Percentiles rank a stretch among this genome's conserved stretches.
phyloP scores from a whole-genome alignment of 2,888 invertebrate genomes.

The Anoplius nigerrimus region DNA sequence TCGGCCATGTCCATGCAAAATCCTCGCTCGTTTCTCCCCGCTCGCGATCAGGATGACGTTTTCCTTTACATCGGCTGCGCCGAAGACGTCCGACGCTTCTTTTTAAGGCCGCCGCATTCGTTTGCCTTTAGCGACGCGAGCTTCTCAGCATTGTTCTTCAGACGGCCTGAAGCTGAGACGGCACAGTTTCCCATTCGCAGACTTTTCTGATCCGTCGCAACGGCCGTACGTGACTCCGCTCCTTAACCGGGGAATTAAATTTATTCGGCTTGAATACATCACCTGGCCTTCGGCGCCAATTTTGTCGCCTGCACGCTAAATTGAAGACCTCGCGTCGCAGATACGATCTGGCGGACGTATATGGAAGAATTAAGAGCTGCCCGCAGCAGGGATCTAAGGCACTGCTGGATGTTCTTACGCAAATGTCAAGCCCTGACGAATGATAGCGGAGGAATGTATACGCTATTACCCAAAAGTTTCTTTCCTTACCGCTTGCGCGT shows the following conservation, averaged over 20 bases:
- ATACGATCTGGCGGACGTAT: too few relatives aligned
- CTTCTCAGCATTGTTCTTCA: conserved; percentile 45
- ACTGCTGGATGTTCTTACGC: too few relatives aligned
- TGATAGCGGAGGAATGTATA: too few relatives aligned
- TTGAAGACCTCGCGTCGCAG: too few relatives aligned
- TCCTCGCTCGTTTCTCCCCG: conserved; percentile 18
- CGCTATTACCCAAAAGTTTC: too few relatives aligned
- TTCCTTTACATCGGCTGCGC: conserved; percentile 16
- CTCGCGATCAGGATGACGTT: conserved; percentile 21
- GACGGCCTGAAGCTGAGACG: conserved; percentile 11
- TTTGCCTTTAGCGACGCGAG: conserved; percentile 40
- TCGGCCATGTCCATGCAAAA: conserved; percentile 30
- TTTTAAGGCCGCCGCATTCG: conserved; percentile 43
- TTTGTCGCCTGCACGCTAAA: too few relatives aligned
- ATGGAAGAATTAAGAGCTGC: not conserved
- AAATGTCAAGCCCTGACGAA: too few relatives aligned
- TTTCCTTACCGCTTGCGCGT: too few relatives aligned
- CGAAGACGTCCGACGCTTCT: conserved; percentile 23
- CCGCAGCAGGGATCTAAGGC: not conserved
- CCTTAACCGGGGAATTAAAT: conserved; percentile 5
- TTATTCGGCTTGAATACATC: not conserved
- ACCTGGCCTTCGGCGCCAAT: too few relatives aligned
- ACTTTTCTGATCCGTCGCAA: conserved; percentile 32
- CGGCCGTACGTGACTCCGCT: conserved; percentile 23
- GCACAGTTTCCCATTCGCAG: conserved; percentile 36